These are phyloP conservation scores for Molanna angustata DNA, from an alignment of 2,888 invertebrate species.

Conservation along the genomic window DNA sequence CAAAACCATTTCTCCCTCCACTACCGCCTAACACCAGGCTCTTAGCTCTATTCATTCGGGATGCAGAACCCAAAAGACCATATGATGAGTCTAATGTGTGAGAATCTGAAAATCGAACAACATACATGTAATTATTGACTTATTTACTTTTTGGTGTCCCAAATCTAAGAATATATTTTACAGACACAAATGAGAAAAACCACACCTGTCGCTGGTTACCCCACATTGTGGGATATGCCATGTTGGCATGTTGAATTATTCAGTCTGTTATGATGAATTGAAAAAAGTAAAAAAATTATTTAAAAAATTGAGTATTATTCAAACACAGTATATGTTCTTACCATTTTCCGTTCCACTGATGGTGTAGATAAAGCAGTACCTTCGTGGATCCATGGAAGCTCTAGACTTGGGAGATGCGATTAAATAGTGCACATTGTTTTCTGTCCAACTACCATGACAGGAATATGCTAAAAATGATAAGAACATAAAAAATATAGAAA, in stretches of 20 bases:
- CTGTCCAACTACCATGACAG: conserved; percentile 73
- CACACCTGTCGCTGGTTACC: too few species aligned
- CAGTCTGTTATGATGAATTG: too few species aligned
- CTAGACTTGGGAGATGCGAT: conserved; percentile 61
- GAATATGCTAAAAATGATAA: conserved; percentile 55
- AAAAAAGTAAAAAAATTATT: too few species aligned
- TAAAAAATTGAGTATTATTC: too few species aligned
- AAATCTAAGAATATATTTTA: too few species aligned
- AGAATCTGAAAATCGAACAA: conserved; percentile 22
- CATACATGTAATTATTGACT: too few species aligned
- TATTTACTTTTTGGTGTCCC: too few species aligned
- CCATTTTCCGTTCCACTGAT: conserved; percentile 43
- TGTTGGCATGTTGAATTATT: too few species aligned
- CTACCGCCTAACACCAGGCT: not conserved
- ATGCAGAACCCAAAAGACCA: not conserved
- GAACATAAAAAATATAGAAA: not conserved
- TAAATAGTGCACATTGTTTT: conserved; percentile 61
- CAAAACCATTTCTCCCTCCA: not conserved
- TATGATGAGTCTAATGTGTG: not conserved
- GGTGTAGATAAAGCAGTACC: conserved; percentile 65
- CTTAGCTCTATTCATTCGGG: conserved; percentile 35
- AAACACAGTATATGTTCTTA: too few species aligned
- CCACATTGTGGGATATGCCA: too few species aligned
- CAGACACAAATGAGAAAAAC: too few species aligned
- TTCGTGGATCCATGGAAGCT: conserved; percentile 50